Evolutionary conservation across 2,888 invertebrate genomes (phyloP).

Genomic region (Acleris emargana): DNA sequence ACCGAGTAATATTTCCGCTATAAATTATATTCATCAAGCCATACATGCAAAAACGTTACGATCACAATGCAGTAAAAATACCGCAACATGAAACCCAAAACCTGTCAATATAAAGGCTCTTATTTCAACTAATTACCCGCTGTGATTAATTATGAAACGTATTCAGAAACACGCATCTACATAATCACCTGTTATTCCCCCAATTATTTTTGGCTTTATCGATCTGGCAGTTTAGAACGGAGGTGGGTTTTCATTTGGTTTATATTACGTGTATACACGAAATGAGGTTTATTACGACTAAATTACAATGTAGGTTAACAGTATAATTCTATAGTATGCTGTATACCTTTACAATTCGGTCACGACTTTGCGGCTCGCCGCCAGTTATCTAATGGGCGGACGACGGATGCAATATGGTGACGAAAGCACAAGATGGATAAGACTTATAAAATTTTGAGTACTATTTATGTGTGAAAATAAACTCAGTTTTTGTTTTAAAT

Average conservation of each 20-base stretch:
- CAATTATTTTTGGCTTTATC: constrained; percentile 9
- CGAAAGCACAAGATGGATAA: too few species aligned
- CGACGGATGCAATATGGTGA: too few species aligned
- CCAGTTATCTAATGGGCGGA: too few species aligned
- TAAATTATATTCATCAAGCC: background rate
- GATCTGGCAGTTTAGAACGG: background rate
- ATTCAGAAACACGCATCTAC: constrained; percentile 29
- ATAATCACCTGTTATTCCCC: constrained; percentile 14
- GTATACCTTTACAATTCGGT: too few species aligned
- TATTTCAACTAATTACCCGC: constrained; percentile 22
- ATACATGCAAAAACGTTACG: background rate
- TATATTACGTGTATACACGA: background rate
- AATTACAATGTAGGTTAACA: too few species aligned
- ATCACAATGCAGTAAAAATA: background rate
- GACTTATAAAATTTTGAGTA: too few species aligned
- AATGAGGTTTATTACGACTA: background rate
- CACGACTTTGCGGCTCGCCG: too few species aligned
- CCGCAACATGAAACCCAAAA: background rate
- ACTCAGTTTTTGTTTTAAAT: too few species aligned
- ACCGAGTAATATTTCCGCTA: too few species aligned
- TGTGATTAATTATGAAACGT: constrained; percentile 27
- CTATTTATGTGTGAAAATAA: too few species aligned
- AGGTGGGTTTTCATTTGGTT: background rate
- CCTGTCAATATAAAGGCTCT: background rate
- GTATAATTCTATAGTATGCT: too few species aligned